Percentiles rank a stretch among this genome's conserved stretches.
Evolutionary conservation across 2,113 vertebrate species (phyloP).

Genomic region (Melospiza georgiana): DNA sequence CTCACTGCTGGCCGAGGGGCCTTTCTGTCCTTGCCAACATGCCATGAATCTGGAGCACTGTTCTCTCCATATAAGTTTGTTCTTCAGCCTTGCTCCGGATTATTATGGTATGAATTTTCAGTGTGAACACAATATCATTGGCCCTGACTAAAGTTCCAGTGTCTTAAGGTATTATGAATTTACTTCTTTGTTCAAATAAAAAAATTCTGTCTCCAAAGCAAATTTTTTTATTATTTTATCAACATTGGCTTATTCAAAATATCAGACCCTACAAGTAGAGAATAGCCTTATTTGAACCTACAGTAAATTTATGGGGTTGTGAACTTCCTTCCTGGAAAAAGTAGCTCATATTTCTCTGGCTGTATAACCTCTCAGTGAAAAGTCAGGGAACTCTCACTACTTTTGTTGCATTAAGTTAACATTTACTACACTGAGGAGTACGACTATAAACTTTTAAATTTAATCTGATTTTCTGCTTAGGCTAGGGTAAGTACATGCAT

Average conservation of each 20-base stretch:
- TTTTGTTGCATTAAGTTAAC: neutral
- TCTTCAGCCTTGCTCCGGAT: neutral
- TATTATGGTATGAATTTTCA: neutral
- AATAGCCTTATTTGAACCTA: neutral
- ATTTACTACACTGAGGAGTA: neutral
- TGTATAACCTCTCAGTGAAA: neutral
- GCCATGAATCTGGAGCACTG: neutral
- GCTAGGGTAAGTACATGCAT: neutral
- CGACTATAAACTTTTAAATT: neutral
- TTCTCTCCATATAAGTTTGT: neutral
- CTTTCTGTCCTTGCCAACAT: neutral
- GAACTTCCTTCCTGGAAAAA: neutral
- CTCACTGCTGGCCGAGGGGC: neutral
- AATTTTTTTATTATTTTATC: neutral
- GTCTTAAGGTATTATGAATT: neutral
- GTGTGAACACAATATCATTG: neutral
- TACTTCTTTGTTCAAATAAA: neutral
- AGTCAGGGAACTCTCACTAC: neutral
- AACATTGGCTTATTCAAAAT: neutral
- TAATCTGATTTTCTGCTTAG: neutral
- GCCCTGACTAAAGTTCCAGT: neutral
- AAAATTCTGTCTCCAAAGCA: neutral
- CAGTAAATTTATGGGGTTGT: neutral
- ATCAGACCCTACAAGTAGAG: neutral
- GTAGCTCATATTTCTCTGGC: neutral